phyloP scores from a whole-genome alignment of 2,888 invertebrate genomes.

The Linnaemya tessellans region DNA sequence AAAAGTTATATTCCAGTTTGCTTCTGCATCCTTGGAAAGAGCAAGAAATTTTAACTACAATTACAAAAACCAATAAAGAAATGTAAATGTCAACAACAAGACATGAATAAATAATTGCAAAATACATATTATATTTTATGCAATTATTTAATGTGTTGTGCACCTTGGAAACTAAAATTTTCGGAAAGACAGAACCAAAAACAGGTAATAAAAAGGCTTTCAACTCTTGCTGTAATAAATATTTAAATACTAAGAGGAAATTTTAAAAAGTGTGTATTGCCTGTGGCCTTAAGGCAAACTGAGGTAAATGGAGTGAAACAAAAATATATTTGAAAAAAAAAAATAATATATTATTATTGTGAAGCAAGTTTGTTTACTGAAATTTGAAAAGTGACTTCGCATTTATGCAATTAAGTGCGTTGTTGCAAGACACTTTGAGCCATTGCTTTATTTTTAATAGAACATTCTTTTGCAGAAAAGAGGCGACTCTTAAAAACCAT shows the following conservation, averaged over 20 bases:
- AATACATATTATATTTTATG: slow-evolving; percentile 67
- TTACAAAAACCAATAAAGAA: neutral
- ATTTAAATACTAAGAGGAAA: neutral
- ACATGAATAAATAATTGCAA: slow-evolving; percentile 4
- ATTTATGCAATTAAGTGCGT: too few species aligned
- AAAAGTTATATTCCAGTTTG: neutral
- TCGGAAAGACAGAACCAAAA: neutral
- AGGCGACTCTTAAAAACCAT: too few species aligned
- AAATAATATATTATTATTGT: neutral
- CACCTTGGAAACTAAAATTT: neutral
- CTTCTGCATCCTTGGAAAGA: slow-evolving; percentile 7
- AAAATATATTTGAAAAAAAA: neutral
- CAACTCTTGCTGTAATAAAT: neutral
- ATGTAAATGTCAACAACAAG: neutral
- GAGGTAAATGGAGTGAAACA: neutral
- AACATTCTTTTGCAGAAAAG: too few species aligned
- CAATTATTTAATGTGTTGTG: slow-evolving; percentile 26
- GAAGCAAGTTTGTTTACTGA: neutral
- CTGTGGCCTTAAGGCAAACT: neutral
- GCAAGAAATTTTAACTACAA: slow-evolving; percentile 14
- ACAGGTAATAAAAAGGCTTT: neutral
- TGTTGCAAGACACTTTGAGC: too few species aligned
- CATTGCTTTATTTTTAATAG: too few species aligned
- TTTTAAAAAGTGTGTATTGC: neutral
- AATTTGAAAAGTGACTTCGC: neutral